phyloP scores from a whole-genome alignment of 2,113 vertebrate genomes.

The Romanogobio albipinnatus region DNA sequence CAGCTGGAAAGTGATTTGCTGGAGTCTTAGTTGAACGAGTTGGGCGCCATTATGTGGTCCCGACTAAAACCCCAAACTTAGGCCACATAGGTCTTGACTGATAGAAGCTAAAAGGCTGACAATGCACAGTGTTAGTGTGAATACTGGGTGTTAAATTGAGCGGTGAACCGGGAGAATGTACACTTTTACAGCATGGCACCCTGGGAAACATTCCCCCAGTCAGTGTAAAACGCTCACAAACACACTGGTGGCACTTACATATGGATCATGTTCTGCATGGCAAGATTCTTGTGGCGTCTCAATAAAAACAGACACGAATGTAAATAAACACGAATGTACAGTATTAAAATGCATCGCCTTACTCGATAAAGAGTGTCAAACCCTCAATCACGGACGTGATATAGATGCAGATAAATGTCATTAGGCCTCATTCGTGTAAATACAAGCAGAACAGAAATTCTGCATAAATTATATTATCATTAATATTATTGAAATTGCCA shows the following conservation, averaged over 20 bases:
- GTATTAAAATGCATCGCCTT: conserved; percentile 20
- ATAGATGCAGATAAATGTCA: background rate
- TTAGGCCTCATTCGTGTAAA: background rate
- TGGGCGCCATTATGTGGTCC: conserved; percentile 50
- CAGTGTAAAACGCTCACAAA: conserved; percentile 48
- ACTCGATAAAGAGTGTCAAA: background rate
- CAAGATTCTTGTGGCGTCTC: conserved; percentile 59
- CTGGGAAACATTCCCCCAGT: background rate
- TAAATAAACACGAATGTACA: conserved; percentile 54
- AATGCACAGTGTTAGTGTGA: conserved; percentile 28
- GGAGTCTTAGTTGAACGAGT: conserved; percentile 4
- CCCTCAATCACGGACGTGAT: background rate
- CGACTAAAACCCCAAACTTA: conserved; percentile 13
- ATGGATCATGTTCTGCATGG: conserved; percentile 62
- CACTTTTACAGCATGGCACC: conserved; percentile 33
- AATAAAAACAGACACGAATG: conserved; percentile 56
- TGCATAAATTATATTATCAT: background rate
- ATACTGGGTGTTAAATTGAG: conserved; percentile 36
- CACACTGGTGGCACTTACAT: conserved; percentile 43
- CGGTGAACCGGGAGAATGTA: conserved; percentile 33
- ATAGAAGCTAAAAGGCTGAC: conserved; percentile 33
- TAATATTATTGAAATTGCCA: background rate
- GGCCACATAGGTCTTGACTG: conserved; percentile 48
- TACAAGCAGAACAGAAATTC: background rate
- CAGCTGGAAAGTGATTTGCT: conserved; percentile 43